Base-by-base conservation (phyloP, 2,888 invertebrate genomes). In the Cantharis flavilabris region DNA sequence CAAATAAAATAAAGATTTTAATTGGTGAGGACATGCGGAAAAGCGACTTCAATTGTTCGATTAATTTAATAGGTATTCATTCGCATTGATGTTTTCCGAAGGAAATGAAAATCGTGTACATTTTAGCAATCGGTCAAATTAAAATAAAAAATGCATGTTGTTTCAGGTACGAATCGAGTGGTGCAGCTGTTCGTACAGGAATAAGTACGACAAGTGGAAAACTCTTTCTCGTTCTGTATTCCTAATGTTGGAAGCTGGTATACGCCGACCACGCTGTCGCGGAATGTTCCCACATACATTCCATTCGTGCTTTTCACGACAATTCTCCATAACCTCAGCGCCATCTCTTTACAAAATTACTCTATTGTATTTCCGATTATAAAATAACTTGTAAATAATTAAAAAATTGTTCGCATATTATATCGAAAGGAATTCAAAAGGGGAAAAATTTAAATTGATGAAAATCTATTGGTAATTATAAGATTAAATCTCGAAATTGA, bases 201-300 rank as follows among this genome's bases (percentile, higher is more conserved):
- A 49, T 49, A 49, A n/a, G n/a, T n/a, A 49, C 49, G 49, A 49
- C n/a, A 49, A 49, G 49, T 7, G 49, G 13, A 13, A 49, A 49
- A 30, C 63, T 75, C 49, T 73, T 69, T 28, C 2, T 20, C 49
- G 62, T 76, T 75, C 70, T 78, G 73, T 26, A 20, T 3, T 76
- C 78, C 78, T 78, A 62, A 33, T 78, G 69, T 16, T 63, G 67
- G 72, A 76, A 76, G 76, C 76, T 78, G 78, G 73, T 71, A 73
- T 73, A 72, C 76, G 75, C 76, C 75, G 78, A 78, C 76, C 76
- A 78, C 78, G 78, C 78, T 78, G 71, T 71, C 33, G 64, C 71
- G 76, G 75, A 78, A 78, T 76, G 77, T 65, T 23, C 64, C 62
- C 70, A 70, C 71, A 69, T 33, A 67, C 64, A 77, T 77, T 75